Percentiles rank a stretch among this genome's conserved stretches.
These are phyloP conservation scores for Chrysemys picta DNA, from an alignment of 2,113 vertebrate species.

Conservation along the genomic window DNA sequence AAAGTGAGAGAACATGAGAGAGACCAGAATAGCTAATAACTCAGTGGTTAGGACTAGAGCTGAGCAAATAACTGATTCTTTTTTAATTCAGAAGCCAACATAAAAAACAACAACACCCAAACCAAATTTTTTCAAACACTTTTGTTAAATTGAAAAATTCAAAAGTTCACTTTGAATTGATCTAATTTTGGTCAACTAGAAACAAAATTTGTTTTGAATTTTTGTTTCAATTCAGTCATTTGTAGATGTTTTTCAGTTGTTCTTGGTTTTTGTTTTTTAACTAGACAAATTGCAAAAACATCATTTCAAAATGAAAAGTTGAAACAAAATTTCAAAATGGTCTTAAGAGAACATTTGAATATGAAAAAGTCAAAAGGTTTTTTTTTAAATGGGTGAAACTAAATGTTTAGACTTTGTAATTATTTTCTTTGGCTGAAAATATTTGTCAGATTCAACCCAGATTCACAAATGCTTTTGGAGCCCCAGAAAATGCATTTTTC, in stretches of 20 bases:
- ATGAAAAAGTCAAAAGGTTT: background rate
- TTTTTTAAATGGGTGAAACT: background rate
- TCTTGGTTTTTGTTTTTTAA: background rate
- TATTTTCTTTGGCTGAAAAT: background rate
- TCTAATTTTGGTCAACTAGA: background rate
- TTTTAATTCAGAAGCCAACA: background rate
- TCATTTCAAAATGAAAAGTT: background rate
- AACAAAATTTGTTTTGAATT: background rate
- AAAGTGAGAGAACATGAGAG: background rate
- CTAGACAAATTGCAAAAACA: background rate
- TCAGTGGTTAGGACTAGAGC: background rate
- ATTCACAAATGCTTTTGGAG: background rate
- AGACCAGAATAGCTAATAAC: background rate
- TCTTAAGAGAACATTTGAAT: background rate
- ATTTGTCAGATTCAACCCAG: background rate
- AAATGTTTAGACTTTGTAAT: background rate
- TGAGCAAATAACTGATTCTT: background rate
- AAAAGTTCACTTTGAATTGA: background rate
- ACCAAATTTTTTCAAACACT: background rate
- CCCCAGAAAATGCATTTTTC: background rate
- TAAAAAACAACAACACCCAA: background rate
- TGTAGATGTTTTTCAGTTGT: background rate
- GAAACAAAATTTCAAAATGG: background rate
- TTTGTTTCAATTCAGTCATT: background rate
- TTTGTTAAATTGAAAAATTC: background rate